These are phyloP conservation scores for Spisula solida DNA, from an alignment of 2,888 invertebrate genomes.

Conservation along the genomic window DNA sequence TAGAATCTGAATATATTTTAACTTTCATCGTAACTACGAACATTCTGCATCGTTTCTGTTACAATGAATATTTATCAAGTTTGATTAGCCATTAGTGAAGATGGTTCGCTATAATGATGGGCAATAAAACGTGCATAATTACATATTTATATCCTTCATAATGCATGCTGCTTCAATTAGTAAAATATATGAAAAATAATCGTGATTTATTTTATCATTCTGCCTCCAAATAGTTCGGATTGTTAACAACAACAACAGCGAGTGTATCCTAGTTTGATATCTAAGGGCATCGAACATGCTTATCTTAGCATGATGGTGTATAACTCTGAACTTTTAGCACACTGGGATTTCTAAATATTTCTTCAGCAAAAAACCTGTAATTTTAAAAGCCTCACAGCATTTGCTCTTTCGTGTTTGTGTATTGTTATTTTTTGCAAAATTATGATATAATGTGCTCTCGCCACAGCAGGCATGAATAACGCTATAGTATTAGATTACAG, in stretches of 20 bases:
- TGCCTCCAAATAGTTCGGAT: neutral
- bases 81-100: neutral
- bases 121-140: neutral
- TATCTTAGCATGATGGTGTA: neutral
- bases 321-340: neutral
- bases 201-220: neutral
- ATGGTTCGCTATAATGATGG: neutral
- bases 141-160: neutral
- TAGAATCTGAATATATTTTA: neutral
- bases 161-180: conserved; percentile 2
- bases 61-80: conserved; percentile 9
- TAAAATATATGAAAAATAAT: neutral
- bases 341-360: neutral
- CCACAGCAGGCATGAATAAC: neutral
- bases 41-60: neutral
- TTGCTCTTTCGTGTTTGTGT: neutral
- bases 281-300: neutral
- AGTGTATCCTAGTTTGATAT: neutral
- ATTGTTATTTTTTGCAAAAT: conserved; percentile 4
- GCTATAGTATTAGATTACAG: neutral
- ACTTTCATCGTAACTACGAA: neutral
- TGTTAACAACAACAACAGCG: neutral
- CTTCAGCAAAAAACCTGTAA: neutral
- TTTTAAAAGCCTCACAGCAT: neutral
- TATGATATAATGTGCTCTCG: neutral